Base-by-base conservation (phyloP, 2,113 vertebrate genomes). In the Uria lomvia region DNA sequence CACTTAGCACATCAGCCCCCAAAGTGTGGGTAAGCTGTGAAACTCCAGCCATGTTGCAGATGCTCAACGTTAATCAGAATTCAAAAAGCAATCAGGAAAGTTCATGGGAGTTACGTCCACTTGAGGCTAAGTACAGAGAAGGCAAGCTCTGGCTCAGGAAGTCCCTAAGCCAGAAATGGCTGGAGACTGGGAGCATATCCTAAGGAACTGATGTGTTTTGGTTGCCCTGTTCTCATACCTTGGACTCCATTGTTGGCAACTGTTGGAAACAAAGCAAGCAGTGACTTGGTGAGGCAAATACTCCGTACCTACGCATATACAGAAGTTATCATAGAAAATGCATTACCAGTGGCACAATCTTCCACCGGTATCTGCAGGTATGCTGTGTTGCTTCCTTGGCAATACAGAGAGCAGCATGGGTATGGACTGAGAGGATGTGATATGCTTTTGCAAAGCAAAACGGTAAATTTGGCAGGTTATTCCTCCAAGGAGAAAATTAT, bases 401-500 rank as follows among this genome's bases (percentile, higher is more conserved):
- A 68, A 4, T 40, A 2, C 3, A 40, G 74, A 56, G 53, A 77
- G 19, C 66, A 20, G 8, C 50, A 12, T 18, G 70, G 71, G 62
- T 70, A 29, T 0, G 0, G 75, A 47, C 70, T 58, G 77, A 60
- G 84, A 49, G 78, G 49, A 89, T 75, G 58, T 34, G 95, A 92
- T 94, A 56, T 82, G 76, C 74, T 87, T 97, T 56, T 91, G 70
- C 70, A 92, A 76, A 92, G 90, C 70, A 38, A 89, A 94, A 63
- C n/a, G 56, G 65, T 91, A 50, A 49, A 93, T 92, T 73, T 92
- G 92, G 93, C 90, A 96, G 92, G 72, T 86, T 94, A 38, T 91
- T 94, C 76, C 80, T 94, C 79, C 73, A 95, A 91, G 77, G 53
- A 89, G 92, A 95, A 97, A 85, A 91, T 89, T 87, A 95, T 13